Conservation (phyloP, 2,113 vertebrate species). For the Periophthalmus modestus region DNA sequence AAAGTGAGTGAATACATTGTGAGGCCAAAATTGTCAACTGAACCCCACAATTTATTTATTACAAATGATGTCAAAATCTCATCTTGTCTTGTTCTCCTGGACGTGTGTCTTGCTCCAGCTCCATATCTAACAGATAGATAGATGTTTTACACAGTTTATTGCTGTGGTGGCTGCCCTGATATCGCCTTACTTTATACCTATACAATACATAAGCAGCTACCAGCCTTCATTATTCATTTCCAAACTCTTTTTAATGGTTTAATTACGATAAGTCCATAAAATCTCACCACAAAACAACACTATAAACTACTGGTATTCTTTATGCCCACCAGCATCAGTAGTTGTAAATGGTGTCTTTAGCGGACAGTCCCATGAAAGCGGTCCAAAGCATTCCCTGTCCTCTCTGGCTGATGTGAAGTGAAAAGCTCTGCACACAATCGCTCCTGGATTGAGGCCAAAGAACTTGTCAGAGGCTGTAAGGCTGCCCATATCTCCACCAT, state of each 20-base stretch:
- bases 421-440: slow-evolving; percentile 38
- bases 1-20: too few relatives aligned
- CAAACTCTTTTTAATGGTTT: neutral
- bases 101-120: too few relatives aligned
- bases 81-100: too few relatives aligned
- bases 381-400: slow-evolving; percentile 35
- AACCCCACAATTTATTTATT: too few relatives aligned
- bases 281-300: neutral
- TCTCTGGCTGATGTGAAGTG: slow-evolving; percentile 40
- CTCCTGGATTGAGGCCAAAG: slow-evolving; percentile 55
- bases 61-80: too few relatives aligned
- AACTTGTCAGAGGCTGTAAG: slow-evolving; percentile 61
- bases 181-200: too few relatives aligned
- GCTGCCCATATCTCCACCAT: slow-evolving; percentile 43
- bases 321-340: neutral
- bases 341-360: neutral
- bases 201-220: too few relatives aligned
- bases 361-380: neutral
- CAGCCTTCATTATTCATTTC: neutral
- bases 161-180: too few relatives aligned
- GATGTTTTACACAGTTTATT: too few relatives aligned
- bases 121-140: too few relatives aligned
- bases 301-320: neutral
- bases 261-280: neutral
- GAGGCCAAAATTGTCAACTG: too few relatives aligned